These are phyloP conservation scores for Yponomeuta evonymella DNA, from an alignment of 2,888 invertebrate genomes.

Conservation along the genomic window DNA sequence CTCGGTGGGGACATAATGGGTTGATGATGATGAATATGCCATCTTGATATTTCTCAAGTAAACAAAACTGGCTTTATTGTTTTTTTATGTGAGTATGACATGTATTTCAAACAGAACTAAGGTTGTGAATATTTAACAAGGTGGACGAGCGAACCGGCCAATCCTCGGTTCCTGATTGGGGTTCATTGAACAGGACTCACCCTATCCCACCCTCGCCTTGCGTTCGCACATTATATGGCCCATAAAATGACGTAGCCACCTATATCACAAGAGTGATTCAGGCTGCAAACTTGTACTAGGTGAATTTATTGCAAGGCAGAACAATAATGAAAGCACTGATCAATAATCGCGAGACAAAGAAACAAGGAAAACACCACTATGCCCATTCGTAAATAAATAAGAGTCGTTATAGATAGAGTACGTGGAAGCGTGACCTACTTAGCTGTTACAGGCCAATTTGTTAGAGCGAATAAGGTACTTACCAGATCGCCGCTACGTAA, in stretches of 20 bases:
- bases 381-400: slow-evolving; percentile 59
- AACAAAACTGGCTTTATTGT: background rate
- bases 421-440: slow-evolving; percentile 69
- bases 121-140: slow-evolving; percentile 5
- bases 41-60: background rate
- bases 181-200: slow-evolving; percentile 25
- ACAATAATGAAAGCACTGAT: slow-evolving; percentile 19
- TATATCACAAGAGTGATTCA: slow-evolving; percentile 19
- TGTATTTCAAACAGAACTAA: background rate
- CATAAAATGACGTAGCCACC: slow-evolving; percentile 25
- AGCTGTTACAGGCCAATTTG: slow-evolving; percentile 25
- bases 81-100: background rate
- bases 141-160: slow-evolving; percentile 2
- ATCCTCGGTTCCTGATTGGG: slow-evolving; percentile 19
- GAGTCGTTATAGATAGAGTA: slow-evolving; percentile 54
- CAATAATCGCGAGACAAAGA: slow-evolving; percentile 11
- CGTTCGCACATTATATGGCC: slow-evolving; percentile 24
- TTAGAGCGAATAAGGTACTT: slow-evolving; percentile 38
- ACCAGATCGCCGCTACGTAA: slow-evolving; percentile 33
- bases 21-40: no score
- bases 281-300: background rate
- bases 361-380: slow-evolving; percentile 36
- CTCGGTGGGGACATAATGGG: no score
- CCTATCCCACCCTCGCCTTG: slow-evolving; percentile 24
- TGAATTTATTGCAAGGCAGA: background rate